phyloP scores from a whole-genome alignment of 2,888 invertebrate genomes.

The Parascotia fuliginaria region DNA sequence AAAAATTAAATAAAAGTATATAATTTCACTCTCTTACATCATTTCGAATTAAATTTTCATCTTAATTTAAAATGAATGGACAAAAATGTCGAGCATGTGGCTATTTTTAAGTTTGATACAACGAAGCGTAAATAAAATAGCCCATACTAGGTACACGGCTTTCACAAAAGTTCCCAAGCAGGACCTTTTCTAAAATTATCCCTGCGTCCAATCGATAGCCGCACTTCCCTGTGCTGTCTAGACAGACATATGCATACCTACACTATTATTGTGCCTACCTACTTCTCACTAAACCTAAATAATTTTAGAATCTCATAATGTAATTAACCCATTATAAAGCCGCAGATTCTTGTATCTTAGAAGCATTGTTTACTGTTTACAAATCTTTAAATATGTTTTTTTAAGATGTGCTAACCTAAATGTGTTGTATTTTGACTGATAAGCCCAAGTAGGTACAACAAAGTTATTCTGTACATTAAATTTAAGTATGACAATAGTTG shows the following conservation, averaged over 20 bases:
- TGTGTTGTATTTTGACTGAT: slow-evolving; percentile 28
- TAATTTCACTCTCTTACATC: no score
- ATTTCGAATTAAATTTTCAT: no score
- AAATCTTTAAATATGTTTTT: slow-evolving; percentile 13
- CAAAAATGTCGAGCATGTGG: no score
- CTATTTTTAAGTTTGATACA: not conserved
- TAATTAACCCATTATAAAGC: no score
- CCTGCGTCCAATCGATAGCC: slow-evolving; percentile 61
- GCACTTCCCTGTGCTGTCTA: slow-evolving; percentile 65
- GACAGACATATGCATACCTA: slow-evolving; percentile 59
- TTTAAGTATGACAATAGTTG: no score
- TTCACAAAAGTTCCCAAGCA: slow-evolving; percentile 17
- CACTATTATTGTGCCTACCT: slow-evolving; percentile 24
- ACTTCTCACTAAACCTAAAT: slow-evolving; percentile 14
- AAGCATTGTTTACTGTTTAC: slow-evolving; percentile 10
- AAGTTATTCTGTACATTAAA: no score
- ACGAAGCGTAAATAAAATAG: not conserved
- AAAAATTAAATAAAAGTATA: no score
- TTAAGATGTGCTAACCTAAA: slow-evolving; percentile 24
- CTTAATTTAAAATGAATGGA: no score
- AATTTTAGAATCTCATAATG: no score
- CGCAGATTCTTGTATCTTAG: no score
- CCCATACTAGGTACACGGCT: not conserved
- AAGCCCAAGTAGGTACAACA: slow-evolving; percentile 25
- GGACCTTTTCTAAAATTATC: slow-evolving; percentile 69